Evolutionary conservation across 92 coral and sea anemone species (phyloP).

Genomic region (Actinernus sp.): DNA sequence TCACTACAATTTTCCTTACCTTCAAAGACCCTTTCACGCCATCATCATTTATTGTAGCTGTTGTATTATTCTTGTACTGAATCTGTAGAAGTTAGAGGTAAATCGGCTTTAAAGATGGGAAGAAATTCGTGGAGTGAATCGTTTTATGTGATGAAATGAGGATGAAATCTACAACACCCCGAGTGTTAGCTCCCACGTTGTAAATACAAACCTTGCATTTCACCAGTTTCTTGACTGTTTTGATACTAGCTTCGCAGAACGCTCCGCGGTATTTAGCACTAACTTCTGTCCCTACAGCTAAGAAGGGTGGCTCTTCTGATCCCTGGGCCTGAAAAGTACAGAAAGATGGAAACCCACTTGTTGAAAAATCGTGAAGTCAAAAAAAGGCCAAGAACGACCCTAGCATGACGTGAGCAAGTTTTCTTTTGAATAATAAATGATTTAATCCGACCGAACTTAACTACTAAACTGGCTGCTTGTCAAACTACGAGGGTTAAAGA

Average conservation of each 20-base stretch:
- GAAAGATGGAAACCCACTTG: conserved; percentile 72
- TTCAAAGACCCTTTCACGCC: conserved; percentile 87
- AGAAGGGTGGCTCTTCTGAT: conserved; percentile 96
- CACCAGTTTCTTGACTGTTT: conserved; percentile 93
- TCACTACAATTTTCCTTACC: conserved; percentile 52
- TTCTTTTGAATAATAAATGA: conserved; percentile 95
- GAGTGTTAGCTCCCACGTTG: too few species aligned
- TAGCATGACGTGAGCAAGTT: conserved; percentile 89
- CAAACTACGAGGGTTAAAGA: conserved; percentile 25
- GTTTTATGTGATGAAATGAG: too few species aligned
- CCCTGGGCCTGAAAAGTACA: conserved; percentile 82
- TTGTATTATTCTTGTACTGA: conserved; percentile 80
- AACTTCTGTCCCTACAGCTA: conserved; percentile 97
- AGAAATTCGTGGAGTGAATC: too few species aligned
- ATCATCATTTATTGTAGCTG: conserved; percentile 90
- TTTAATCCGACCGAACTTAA: conserved; percentile 24
- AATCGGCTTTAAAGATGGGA: too few species aligned
- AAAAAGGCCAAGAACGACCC: conserved; percentile 29
- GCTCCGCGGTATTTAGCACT: conserved; percentile 99
- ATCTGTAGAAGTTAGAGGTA: conserved; percentile 53
- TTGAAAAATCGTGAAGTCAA: conserved; percentile 46
- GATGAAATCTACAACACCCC: neutral
- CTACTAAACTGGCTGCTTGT: conserved; percentile 29
- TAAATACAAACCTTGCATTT: conserved; percentile 89
- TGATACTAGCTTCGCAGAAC: conserved; percentile 97